phyloP scores from a whole-genome alignment of 2,113 vertebrate species.

The Syngnathus floridae region DNA sequence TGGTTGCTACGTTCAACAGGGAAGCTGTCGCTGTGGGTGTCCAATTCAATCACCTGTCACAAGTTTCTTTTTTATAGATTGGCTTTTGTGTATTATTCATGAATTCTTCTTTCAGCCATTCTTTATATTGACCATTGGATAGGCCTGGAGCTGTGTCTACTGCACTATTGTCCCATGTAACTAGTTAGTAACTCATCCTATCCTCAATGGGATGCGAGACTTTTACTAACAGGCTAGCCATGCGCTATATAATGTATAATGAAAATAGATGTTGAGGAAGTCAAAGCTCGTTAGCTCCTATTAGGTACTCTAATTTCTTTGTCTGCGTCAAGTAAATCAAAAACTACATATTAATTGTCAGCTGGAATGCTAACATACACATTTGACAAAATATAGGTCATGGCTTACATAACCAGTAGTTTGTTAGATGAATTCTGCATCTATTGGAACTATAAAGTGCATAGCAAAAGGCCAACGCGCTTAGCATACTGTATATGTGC shows the following conservation, averaged over 20 bases:
- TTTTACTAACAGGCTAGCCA: neutral
- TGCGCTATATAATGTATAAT: constrained; percentile 11
- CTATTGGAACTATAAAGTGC: too few relatives aligned
- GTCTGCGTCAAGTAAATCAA: neutral
- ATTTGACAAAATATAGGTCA: too few relatives aligned
- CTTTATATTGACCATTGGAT: too few relatives aligned
- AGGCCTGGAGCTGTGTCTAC: too few relatives aligned
- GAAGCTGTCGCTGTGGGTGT: neutral
- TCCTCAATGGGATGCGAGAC: constrained; percentile 25
- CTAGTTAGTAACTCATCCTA: constrained; percentile 3
- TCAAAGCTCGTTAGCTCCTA: constrained; percentile 20
- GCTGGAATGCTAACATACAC: too few relatives aligned
- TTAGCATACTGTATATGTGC: too few relatives aligned
- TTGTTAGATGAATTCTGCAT: too few relatives aligned
- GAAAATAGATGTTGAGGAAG: neutral
- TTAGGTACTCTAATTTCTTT: neutral
- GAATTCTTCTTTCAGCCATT: too few relatives aligned
- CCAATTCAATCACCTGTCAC: neutral
- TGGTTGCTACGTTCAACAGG: neutral
- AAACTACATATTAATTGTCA: neutral
- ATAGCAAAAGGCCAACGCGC: too few relatives aligned
- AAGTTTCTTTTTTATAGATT: neutral
- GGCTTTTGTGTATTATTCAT: neutral
- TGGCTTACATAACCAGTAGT: too few relatives aligned
- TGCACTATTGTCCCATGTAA: neutral